Evolutionary conservation across 2,113 vertebrate genomes (phyloP).

Genomic region (Mesitornis unicolor): DNA sequence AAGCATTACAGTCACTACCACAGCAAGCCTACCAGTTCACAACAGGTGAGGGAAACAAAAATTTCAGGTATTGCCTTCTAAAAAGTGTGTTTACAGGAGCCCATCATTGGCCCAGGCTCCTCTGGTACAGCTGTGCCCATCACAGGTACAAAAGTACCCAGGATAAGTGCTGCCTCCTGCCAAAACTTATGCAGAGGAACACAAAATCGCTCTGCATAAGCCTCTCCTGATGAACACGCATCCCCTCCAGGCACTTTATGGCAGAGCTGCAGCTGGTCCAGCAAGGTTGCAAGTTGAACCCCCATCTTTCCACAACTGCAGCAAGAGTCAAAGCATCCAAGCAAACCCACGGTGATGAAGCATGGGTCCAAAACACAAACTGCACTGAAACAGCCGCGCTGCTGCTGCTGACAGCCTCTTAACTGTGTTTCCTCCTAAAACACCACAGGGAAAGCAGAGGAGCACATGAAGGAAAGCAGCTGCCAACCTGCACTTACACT

Average conservation of each 20-base stretch:
- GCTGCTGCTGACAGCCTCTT: background rate
- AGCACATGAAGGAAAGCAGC: background rate
- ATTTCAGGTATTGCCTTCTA: background rate
- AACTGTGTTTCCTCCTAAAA: background rate
- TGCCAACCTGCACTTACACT: background rate
- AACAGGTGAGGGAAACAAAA: background rate
- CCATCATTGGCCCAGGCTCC: background rate
- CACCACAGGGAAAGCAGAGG: background rate
- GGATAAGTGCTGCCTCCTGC: background rate
- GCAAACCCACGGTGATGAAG: background rate
- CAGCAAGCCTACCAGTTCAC: background rate
- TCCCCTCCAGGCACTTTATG: background rate
- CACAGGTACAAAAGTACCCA: rapidly evolving
- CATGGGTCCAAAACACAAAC: background rate
- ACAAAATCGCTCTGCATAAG: background rate
- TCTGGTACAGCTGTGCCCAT: background rate
- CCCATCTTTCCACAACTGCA: background rate
- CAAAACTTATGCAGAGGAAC: background rate
- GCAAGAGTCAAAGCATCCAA: rapidly evolving
- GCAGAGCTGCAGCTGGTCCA: background rate
- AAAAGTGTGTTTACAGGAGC: background rate
- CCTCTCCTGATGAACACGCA: rapidly evolving
- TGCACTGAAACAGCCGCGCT: rapidly evolving
- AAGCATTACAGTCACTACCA: background rate
- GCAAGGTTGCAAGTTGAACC: background rate